phyloP scores from a whole-genome alignment of 2,888 invertebrate genomes.

The Lithophane leautieri region DNA sequence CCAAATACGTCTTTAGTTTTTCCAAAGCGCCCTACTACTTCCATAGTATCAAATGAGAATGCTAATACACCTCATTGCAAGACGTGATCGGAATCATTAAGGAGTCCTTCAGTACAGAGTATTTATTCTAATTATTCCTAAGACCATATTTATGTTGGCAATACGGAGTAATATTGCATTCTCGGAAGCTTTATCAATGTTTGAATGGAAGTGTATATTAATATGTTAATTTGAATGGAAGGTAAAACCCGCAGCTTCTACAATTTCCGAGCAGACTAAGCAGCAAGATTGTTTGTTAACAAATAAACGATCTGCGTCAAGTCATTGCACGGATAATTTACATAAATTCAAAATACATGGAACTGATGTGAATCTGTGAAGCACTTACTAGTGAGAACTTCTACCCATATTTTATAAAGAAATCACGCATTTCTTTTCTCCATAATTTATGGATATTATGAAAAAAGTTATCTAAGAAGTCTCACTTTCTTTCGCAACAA shows the following conservation, averaged over 20 bases:
- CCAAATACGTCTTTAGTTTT: conserved; percentile 43
- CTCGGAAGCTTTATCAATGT: conserved; percentile 21
- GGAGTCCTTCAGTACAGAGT: conserved; percentile 19
- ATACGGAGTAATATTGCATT: conserved; percentile 23
- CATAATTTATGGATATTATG: background rate
- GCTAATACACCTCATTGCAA: conserved; percentile 14
- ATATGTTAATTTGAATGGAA: conserved; percentile 40
- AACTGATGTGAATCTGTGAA: conserved; percentile 18
- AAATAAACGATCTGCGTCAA: conserved; percentile 3
- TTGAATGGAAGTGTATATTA: conserved; percentile 37
- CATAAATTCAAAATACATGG: background rate
- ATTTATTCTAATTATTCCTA: conserved; percentile 29
- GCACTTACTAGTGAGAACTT: no score
- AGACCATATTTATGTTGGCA: conserved; percentile 11
- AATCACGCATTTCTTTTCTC: background rate
- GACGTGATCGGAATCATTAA: conserved; percentile 33
- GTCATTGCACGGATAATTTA: conserved; percentile 15
- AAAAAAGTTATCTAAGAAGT: background rate
- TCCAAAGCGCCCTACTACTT: conserved; percentile 23
- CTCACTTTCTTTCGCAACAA: background rate
- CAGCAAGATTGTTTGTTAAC: conserved; percentile 1
- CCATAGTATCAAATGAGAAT: conserved; percentile 31
- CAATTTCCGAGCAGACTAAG: conserved; percentile 30
- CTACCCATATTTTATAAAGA: background rate
- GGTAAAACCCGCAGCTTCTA: conserved; percentile 45